phyloP scores from a whole-genome alignment of 2,797 vertebrate genomes.

The Myotis myotis region DNA sequence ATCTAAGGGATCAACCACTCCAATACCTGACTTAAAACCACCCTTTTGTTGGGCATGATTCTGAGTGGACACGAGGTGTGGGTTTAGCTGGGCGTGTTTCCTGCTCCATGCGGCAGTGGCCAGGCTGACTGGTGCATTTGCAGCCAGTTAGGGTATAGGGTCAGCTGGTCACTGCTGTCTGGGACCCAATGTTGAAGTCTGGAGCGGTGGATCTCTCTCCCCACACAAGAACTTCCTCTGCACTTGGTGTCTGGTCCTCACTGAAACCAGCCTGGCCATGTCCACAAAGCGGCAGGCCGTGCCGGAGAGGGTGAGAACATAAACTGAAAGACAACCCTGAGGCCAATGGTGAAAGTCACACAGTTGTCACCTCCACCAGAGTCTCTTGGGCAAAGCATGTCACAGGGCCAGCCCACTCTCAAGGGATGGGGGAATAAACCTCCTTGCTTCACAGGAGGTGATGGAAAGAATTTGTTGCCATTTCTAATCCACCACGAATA shows the following conservation, averaged over 20 bases:
- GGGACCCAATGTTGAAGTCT: fast-evolving
- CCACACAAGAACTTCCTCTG: neutral
- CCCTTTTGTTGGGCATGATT: fast-evolving
- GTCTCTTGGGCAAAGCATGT: neutral
- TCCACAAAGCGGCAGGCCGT: fast-evolving
- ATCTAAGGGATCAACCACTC: neutral
- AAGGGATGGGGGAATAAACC: fast-evolving
- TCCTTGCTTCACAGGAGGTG: neutral
- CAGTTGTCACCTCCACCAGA: fast-evolving
- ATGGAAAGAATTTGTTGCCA: neutral
- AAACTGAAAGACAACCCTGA: neutral
- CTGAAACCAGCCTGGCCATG: neutral
- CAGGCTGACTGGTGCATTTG: neutral
- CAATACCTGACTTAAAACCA: neutral
- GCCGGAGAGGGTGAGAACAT: neutral
- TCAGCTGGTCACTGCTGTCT: neutral
- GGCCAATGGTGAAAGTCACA: neutral
- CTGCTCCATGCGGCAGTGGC: fast-evolving
- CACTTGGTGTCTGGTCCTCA: neutral
- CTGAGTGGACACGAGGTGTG: neutral
- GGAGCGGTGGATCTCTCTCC: neutral
- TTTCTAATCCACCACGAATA: neutral
- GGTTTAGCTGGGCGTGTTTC: fast-evolving
- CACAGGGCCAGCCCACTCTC: neutral
- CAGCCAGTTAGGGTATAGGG: fast-evolving